These are phyloP conservation scores for Nudaria mundana DNA, from an alignment of 2,888 invertebrate species.

Conservation along the genomic window DNA sequence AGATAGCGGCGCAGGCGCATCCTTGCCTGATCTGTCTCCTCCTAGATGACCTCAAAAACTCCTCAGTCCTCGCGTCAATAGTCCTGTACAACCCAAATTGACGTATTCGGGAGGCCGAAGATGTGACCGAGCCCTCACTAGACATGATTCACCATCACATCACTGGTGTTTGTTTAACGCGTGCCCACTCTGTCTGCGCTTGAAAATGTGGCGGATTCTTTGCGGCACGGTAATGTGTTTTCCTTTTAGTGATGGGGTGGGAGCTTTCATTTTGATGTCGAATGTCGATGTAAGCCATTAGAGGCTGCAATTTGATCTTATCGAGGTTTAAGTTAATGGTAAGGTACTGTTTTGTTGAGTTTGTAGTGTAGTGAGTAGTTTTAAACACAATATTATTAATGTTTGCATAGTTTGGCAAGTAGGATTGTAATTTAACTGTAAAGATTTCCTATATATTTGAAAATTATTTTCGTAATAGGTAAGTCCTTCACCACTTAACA, in stretches of 20 bases:
- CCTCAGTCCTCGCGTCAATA: slow-evolving; percentile 67
- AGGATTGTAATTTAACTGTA: too few species aligned
- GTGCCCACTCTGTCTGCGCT: slow-evolving; percentile 48
- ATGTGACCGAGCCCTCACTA: slow-evolving; percentile 56
- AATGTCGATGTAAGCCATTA: slow-evolving; percentile 24
- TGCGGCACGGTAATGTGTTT: slow-evolving; percentile 49
- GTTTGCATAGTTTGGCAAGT: too few species aligned
- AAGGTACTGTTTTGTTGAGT: too few species aligned
- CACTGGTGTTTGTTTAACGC: slow-evolving; percentile 45
- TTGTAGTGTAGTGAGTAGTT: too few species aligned
- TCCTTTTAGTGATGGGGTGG: slow-evolving; percentile 52
- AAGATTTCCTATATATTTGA: too few species aligned
- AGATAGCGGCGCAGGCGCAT: slow-evolving; percentile 69
- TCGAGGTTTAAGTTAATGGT: too few species aligned
- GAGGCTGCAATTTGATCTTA: neutral
- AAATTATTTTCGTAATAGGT: too few species aligned
- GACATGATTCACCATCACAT: slow-evolving; percentile 63
- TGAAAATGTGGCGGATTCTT: slow-evolving; percentile 52
- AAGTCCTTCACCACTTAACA: too few species aligned
- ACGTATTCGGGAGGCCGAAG: slow-evolving; percentile 50
- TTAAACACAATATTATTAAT: too few species aligned
- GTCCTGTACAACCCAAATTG: slow-evolving; percentile 70
- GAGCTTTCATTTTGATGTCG: slow-evolving; percentile 38
- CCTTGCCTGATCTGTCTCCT: slow-evolving; percentile 67
- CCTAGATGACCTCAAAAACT: slow-evolving; percentile 64